Percentiles rank a stretch among this genome's conserved stretches.
These are phyloP conservation scores for Microtus pennsylvanicus DNA, from an alignment of 2,113 vertebrate genomes.

Conservation along the genomic window DNA sequence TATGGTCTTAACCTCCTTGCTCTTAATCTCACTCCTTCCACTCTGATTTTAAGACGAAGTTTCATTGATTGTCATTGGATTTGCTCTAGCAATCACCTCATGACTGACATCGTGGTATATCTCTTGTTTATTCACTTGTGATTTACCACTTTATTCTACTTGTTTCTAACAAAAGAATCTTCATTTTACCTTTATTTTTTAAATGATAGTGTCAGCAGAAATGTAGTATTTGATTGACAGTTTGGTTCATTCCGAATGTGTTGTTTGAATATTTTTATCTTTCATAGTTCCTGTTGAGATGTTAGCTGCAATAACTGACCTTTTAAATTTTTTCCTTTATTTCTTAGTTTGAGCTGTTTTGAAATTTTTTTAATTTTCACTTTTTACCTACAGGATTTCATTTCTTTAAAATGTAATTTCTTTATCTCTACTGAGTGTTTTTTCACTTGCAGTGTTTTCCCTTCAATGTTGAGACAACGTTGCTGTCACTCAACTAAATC, in stretches of 20 bases:
- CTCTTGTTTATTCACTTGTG: not conserved
- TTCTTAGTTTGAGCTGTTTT: not conserved
- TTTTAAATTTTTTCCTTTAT: not conserved
- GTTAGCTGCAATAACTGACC: not conserved
- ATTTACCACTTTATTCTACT: not conserved
- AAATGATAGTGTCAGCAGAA: not conserved
- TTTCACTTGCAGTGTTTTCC: not conserved
- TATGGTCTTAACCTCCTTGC: too few species aligned
- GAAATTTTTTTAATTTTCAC: slow-evolving; percentile 9
- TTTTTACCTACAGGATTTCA: not conserved
- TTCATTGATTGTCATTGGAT: not conserved
- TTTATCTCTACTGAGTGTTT: not conserved
- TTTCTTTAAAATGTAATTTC: not conserved
- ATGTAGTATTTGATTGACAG: not conserved
- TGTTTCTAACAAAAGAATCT: not conserved
- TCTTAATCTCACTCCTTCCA: too few species aligned
- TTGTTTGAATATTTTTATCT: not conserved
- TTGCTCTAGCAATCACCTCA: not conserved
- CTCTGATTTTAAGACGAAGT: not conserved
- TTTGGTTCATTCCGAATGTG: not conserved
- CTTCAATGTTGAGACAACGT: not conserved
- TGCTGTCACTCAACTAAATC: not conserved
- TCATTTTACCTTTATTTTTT: not conserved
- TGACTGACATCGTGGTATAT: not conserved
- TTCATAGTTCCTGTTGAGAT: not conserved